Conservation (phyloP, 1,140 invertebrate species). For the Drosophila pandora region DNA sequence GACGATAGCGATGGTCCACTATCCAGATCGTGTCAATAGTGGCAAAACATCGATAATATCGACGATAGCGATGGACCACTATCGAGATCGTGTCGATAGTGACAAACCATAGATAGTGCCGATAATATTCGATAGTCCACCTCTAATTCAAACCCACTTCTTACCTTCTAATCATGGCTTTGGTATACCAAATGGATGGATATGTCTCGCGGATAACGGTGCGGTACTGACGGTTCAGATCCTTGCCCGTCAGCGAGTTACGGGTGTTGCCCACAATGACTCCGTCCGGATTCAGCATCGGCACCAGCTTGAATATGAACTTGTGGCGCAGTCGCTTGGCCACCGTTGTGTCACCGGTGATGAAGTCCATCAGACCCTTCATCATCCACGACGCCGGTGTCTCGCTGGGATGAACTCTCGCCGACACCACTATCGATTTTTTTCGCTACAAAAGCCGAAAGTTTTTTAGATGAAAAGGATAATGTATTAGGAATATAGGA, state of each 20-base stretch:
- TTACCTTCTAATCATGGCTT: conserved; percentile 91
- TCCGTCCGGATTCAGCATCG: conserved; percentile 98
- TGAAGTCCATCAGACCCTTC: conserved; percentile 96
- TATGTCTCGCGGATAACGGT: conserved; percentile 94
- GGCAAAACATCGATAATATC: no score
- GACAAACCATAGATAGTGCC: no score
- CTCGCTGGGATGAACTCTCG: conserved; percentile 97
- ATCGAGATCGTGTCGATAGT: no score
- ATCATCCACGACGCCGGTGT: conserved; percentile 98
- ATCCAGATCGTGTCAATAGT: no score
- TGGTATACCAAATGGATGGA: conserved; percentile 97
- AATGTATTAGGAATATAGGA: not conserved
- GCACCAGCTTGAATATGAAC: conserved; percentile 98
- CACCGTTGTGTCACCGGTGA: conserved; percentile 90
- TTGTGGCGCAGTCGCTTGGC: conserved; percentile 93
- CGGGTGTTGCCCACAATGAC: conserved; percentile 95
- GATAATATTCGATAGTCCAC: no score
- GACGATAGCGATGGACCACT: no score
- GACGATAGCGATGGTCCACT: no score
- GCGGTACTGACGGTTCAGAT: conserved; percentile 94
- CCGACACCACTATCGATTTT: conserved; percentile 93
- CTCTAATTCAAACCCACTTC: no score
- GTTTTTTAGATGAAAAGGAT: not conserved
- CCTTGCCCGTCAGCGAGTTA: conserved; percentile 94
- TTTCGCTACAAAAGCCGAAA: conserved; percentile 86